Evolutionary conservation across 2,113 vertebrate genomes (phyloP), one percentile per base, ranked within the genome.

Genomic region (Charadrius vociferus): DNA sequence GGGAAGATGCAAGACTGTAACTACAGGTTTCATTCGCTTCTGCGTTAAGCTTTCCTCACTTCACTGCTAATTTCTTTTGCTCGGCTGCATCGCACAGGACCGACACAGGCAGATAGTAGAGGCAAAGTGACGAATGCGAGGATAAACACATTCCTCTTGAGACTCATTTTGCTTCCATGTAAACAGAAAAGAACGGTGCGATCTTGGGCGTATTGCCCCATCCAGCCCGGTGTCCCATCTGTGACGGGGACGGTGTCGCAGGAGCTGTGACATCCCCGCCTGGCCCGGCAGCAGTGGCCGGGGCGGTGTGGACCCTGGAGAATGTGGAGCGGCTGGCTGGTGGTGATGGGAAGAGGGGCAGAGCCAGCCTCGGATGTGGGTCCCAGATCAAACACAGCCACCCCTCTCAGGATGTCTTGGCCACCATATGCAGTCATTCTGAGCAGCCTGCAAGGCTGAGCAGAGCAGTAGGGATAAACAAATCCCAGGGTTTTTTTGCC

Each of bases 171-270:
- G 59, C 39, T 83, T n/a, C 59, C 43, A 59, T 3, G 8, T 81
- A 71, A 75, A 56, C 27, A 45, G 53, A 65, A 49, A 30, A 41
- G 39, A 71, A 70, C 43, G 9, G 55, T 1, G 6, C 9, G 1
- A 39, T 29, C 55, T 39, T n/a, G 34, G 8, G 43, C 1, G 2
- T 13, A 50, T 14, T 1, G 0, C 13, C 53, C 34, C 41, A 27
- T 14, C 50, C 73, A 41, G 80, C n/a, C 43, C 47, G 49, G 47
- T 3, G 0, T 30, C 49, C 55, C 4, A 1, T 12, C 61, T 3
- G 0, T 20, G 16, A 32, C 7, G 8, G 22, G 7, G 20, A 68
- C 37, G 53, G 27, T 55, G 39, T 20, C 1, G 1, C 55, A 52
- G 43, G 29, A 81, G 47, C 36, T 0, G 3, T 53, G 21, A 12